phyloP scores from a whole-genome alignment of 2,113 vertebrate species.

The Phalacrocorax carbo region DNA sequence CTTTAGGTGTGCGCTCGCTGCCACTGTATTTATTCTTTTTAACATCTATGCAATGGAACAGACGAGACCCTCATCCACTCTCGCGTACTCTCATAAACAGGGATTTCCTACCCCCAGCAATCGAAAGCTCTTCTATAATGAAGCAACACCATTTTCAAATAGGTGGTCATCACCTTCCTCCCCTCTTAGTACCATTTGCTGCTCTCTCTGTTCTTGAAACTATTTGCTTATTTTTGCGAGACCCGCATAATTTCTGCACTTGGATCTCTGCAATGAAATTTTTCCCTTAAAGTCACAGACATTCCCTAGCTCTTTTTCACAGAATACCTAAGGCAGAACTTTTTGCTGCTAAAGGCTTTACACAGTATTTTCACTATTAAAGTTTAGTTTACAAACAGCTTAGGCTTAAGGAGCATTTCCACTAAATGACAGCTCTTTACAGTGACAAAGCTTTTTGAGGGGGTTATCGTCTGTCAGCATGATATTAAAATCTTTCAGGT shows the following conservation, averaged over 20 bases:
- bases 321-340: background rate
- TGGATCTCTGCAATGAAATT: background rate
- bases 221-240: background rate
- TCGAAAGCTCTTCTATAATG: background rate
- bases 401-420: background rate
- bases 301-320: background rate
- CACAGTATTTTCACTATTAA: background rate
- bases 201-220: background rate
- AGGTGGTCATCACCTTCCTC: background rate
- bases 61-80: background rate
- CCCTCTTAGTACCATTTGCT: background rate
- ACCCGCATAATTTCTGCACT: background rate
- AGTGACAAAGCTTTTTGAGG: background rate
- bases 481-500: background rate
- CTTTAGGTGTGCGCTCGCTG: background rate
- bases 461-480: background rate
- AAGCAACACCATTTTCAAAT: background rate
- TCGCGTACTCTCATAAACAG: accelerated
- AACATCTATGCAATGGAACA: background rate
- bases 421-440: slow-evolving; percentile 2
- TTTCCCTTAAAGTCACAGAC: background rate
- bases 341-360: background rate
- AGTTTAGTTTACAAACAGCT: background rate
- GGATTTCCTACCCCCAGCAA: background rate
- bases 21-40: background rate